These are phyloP conservation scores for Cyprinodon tularosa DNA, from an alignment of 2,113 vertebrate genomes.

Conservation along the genomic window DNA sequence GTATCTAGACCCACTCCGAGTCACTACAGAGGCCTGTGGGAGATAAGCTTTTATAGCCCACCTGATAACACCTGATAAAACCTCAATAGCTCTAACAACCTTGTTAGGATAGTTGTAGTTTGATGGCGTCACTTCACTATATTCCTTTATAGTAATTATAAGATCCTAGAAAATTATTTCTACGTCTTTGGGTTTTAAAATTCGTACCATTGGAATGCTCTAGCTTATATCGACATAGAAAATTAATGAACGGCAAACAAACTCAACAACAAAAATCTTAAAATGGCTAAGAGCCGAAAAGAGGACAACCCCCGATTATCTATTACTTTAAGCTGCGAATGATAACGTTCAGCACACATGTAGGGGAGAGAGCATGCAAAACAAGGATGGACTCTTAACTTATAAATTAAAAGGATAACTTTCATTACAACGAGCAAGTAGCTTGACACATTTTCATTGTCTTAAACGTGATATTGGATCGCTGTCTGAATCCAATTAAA, in stretches of 20 bases:
- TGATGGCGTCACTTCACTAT: not conserved
- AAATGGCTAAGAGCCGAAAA: not conserved
- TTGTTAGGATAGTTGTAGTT: not conserved
- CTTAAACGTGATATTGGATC: conserved; percentile 67
- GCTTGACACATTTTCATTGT: conserved; percentile 70
- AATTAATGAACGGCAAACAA: too few relatives aligned
- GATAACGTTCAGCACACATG: not conserved
- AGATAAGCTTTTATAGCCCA: too few relatives aligned
- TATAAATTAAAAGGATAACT: conserved; percentile 64
- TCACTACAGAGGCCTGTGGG: too few relatives aligned
- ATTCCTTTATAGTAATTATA: not conserved
- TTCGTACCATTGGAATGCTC: not conserved
- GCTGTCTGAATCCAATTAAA: conserved; percentile 72
- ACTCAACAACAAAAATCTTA: not conserved
- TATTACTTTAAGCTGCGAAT: conserved; percentile 22
- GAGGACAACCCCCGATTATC: not conserved
- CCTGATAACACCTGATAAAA: not conserved
- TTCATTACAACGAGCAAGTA: conserved; percentile 43
- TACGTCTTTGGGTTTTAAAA: not conserved
- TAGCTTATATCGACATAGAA: too few relatives aligned
- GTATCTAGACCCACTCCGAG: too few relatives aligned
- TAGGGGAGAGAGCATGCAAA: conserved; percentile 2
- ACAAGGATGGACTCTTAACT: conserved; percentile 45
- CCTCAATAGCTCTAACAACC: not conserved
- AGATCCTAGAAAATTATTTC: not conserved